Evolutionary conservation across 2,888 invertebrate species (phyloP), one percentile per base, ranked within the genome.

Genomic region (Cataglyphis livida): DNA sequence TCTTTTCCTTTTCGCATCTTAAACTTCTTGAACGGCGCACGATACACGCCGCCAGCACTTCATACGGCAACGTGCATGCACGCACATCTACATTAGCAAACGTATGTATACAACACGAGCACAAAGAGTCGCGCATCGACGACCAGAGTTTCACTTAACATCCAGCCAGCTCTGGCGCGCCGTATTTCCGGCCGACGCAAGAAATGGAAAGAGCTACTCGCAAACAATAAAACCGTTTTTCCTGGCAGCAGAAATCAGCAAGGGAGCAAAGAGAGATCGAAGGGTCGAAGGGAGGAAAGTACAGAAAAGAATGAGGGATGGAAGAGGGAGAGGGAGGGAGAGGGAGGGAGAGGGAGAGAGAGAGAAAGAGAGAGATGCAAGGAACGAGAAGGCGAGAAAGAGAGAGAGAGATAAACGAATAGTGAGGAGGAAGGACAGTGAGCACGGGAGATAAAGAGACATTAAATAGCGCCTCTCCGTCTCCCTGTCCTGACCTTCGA

Each of bases 401-500:
- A 81, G 28, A 65, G 28, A 65, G 73, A 83, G 65, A 81, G 66
- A 81, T 71, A 82, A 82, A 82, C 57, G 84, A 74, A 66, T 79
- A 68, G 75, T 64, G 78, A 81, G 62, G 62, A 74, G 71, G 81
- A 83, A 61, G 61, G 65, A 84, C 82, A 68, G 78, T 85, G 79
- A 74, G 76, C 61, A 84, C 84, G 84, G 85, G 79, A 88, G 83
- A 84, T 79, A 82, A 88, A 89, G 90, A 90, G 90, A 90, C 85
- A 88, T 89, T 84, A 84, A 83, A 85, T 85, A 88, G 87, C 86
- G 87, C 89, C 89, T 88, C 89, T 89, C 89, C 89, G 89, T 87
- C 86, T 88, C 88, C 89, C 88, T 85, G 78, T 90, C 90, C 86
- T 90, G 85, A 90, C 90, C 88, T 86, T 90, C 90, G 89, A 90